Percentiles rank a stretch among this genome's conserved stretches.
These are phyloP conservation scores for Troides aeacus DNA, from an alignment of 2,888 invertebrate species.

Conservation along the genomic window DNA sequence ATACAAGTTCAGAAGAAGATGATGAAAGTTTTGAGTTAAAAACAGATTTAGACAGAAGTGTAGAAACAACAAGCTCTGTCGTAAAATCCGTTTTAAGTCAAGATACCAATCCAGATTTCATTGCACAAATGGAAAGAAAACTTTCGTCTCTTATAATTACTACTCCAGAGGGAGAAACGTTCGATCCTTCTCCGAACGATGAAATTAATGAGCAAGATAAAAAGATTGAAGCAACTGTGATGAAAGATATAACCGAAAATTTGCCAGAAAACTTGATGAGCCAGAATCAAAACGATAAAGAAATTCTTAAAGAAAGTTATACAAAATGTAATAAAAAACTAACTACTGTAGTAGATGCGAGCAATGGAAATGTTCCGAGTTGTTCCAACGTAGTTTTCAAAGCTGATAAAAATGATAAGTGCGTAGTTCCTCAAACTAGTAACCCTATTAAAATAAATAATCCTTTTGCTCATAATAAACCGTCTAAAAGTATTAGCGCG, in stretches of 20 bases:
- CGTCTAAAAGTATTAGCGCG: constrained; percentile 65
- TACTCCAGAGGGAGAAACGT: constrained; percentile 30
- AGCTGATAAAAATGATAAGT: constrained; percentile 46
- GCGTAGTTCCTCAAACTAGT: constrained; percentile 52
- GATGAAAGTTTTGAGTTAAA: constrained; percentile 74
- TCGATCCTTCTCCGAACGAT: neutral
- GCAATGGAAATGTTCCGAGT: constrained; percentile 19
- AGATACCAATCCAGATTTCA: constrained; percentile 51
- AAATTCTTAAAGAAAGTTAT: constrained; percentile 15
- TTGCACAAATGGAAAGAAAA: constrained; percentile 64
- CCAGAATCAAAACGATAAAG: no score
- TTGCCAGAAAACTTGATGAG: no score
- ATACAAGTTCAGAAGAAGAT: constrained; percentile 68
- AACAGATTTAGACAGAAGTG: constrained; percentile 63
- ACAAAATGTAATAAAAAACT: constrained; percentile 20
- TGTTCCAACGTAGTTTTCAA: constrained; percentile 18
- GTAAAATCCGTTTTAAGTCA: constrained; percentile 76
- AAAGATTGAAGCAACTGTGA: constrained; percentile 21
- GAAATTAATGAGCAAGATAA: constrained; percentile 34
- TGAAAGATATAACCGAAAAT: constrained; percentile 22
- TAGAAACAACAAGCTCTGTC: constrained; percentile 80
- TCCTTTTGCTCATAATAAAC: constrained; percentile 66
- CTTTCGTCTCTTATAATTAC: constrained; percentile 46
- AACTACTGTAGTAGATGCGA: constrained; percentile 15
- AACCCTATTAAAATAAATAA: constrained; percentile 66